Conservation (phyloP, 2,113 vertebrate genomes). For the Riparia riparia region DNA sequence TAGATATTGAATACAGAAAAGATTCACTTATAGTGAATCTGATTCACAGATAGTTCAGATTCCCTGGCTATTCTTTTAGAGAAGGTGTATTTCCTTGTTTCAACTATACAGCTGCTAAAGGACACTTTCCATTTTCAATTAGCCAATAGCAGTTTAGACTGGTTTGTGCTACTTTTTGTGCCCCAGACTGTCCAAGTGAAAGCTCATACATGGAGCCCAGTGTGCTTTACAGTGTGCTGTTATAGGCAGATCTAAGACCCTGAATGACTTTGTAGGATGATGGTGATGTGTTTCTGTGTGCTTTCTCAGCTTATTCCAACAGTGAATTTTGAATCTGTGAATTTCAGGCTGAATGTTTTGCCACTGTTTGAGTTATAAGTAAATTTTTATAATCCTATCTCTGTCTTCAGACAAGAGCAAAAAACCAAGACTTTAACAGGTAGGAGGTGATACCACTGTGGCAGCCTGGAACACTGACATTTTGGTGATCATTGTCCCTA, state of each 20-base stretch:
- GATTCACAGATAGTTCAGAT: not conserved
- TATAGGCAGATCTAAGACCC: not conserved
- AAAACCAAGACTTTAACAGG: not conserved
- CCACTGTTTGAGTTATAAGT: not conserved
- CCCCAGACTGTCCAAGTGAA: not conserved
- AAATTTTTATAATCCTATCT: not conserved
- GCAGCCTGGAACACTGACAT: not conserved
- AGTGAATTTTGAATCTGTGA: not conserved
- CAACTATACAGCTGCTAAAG: not conserved
- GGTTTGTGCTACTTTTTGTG: not conserved
- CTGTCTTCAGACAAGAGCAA: not conserved
- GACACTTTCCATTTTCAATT: not conserved
- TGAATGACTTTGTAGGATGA: not conserved
- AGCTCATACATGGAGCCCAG: not conserved
- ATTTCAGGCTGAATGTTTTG: not conserved
- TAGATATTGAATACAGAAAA: not conserved
- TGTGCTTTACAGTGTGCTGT: not conserved
- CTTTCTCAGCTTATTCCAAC: not conserved
- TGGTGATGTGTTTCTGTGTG: not conserved
- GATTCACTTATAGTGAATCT: not conserved
- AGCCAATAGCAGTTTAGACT: not conserved
- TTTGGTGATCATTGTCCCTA: not conserved
- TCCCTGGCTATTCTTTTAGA: not conserved
- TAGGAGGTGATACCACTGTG: not conserved
- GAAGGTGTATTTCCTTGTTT: not conserved